These are phyloP conservation scores for Pseudochirops cupreus DNA, from an alignment of 2,797 vertebrate species.

Conservation along the genomic window DNA sequence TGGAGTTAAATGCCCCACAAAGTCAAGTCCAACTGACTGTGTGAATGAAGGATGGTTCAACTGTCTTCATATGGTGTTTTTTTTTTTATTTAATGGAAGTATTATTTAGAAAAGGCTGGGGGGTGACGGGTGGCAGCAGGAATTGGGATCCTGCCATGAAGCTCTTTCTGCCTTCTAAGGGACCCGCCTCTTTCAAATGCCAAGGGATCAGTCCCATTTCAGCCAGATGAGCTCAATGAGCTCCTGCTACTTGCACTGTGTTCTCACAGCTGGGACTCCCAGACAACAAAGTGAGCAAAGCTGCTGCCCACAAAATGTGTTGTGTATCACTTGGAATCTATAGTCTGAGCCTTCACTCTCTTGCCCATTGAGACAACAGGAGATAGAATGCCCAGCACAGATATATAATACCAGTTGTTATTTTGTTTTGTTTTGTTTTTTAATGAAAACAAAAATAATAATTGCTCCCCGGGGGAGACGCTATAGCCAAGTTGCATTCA, in stretches of 20 bases:
- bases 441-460: slow-evolving; percentile 55
- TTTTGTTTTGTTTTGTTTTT: slow-evolving; percentile 13
- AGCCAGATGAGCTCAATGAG: background rate
- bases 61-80: slow-evolving; percentile 14
- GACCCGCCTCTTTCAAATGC: background rate
- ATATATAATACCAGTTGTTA: slow-evolving; percentile 67
- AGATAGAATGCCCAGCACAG: background rate
- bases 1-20: background rate
- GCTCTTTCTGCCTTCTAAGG: slow-evolving; percentile 3
- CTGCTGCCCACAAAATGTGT: background rate
- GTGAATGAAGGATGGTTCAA: background rate
- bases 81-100: background rate
- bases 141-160: slow-evolving; percentile 26
- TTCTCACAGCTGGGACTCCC: slow-evolving; percentile 15
- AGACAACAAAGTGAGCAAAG: background rate
- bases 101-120: slow-evolving; percentile 48
- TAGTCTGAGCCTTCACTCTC: background rate
- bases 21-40: background rate
- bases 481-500: slow-evolving; percentile 71
- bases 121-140: background rate
- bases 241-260: background rate
- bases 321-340: background rate
- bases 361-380: slow-evolving; percentile 2
- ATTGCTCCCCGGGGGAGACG: slow-evolving; percentile 57
- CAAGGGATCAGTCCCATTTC: background rate